phyloP scores from a whole-genome alignment of 2,113 vertebrate species.

The Formicarius rufipectus region DNA sequence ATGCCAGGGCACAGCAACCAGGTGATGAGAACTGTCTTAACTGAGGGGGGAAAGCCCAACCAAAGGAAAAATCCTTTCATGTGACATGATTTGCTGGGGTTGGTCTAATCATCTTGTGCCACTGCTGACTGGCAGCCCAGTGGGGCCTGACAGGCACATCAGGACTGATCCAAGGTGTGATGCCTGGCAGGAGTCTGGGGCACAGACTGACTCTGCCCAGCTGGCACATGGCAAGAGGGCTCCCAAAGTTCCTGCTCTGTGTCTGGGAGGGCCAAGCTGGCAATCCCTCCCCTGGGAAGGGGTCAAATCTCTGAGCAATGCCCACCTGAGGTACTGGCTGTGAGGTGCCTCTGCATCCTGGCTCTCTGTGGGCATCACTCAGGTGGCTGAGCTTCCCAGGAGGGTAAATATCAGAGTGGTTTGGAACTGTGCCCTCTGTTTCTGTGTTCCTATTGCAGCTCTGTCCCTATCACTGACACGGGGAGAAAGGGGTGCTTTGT shows the following conservation, averaged over 20 bases:
- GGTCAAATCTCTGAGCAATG: neutral
- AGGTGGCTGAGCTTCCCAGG: neutral
- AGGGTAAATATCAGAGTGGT: neutral
- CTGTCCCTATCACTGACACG: neutral
- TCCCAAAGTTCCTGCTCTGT: neutral
- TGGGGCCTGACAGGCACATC: neutral
- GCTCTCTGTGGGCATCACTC: neutral
- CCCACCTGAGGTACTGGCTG: neutral
- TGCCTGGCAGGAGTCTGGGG: neutral
- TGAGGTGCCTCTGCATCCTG: neutral
- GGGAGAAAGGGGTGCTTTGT: neutral
- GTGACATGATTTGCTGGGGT: rapidly evolving
- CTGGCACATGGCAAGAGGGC: neutral
- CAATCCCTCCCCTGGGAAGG: neutral
- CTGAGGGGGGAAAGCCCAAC: rapidly evolving
- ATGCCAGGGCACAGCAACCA: neutral
- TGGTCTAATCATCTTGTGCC: rapidly evolving
- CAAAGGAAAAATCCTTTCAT: rapidly evolving
- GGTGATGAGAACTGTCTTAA: neutral
- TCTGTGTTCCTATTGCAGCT: neutral
- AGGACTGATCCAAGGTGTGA: no score
- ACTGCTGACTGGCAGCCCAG: neutral
- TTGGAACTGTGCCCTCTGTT: neutral
- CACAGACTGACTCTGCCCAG: neutral
- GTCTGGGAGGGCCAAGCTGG: rapidly evolving